phyloP scores from a whole-genome alignment of 1,140 invertebrate species.

The Bombyx mandarina region DNA sequence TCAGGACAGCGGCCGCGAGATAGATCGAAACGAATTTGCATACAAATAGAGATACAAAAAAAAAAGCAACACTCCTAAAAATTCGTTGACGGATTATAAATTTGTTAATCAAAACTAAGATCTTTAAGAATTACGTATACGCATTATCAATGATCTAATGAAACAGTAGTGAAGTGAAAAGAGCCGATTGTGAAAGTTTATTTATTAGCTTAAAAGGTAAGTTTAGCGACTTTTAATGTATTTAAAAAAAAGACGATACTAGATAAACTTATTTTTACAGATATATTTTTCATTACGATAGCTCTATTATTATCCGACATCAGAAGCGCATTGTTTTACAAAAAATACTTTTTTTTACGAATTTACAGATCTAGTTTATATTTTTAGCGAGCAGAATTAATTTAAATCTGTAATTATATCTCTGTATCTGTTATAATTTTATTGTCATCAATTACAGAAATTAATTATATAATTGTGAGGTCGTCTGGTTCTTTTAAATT shows the following conservation, averaged over 20 bases:
- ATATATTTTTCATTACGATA: too few species aligned
- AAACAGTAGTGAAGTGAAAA: conserved; percentile 30
- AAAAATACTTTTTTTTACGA: too few species aligned
- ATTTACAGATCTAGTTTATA: neutral
- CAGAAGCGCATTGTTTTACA: too few species aligned
- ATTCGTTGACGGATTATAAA: neutral
- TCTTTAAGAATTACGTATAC: conserved; percentile 1
- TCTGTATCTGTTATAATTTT: too few species aligned
- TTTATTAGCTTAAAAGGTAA: conserved; percentile 21
- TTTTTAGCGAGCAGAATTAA: too few species aligned
- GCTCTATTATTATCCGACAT: too few species aligned
- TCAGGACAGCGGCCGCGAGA: conserved; percentile 13
- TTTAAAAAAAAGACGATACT: neutral
- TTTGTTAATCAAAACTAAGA: neutral
- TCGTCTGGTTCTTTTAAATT: too few species aligned
- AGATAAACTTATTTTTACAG: too few species aligned
- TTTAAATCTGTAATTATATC: too few species aligned
- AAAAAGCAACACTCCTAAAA: neutral
- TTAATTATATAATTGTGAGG: too few species aligned
- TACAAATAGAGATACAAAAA: conserved; percentile 13
- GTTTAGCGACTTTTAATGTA: conserved; percentile 1
- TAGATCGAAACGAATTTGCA: conserved; percentile 23
- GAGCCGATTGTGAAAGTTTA: conserved; percentile 38
- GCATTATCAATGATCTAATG: conserved; percentile 7
- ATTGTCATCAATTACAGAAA: too few species aligned